Base-by-base conservation (phyloP, 2,113 vertebrate species). In the Neolamprologus fasciatus region DNA sequence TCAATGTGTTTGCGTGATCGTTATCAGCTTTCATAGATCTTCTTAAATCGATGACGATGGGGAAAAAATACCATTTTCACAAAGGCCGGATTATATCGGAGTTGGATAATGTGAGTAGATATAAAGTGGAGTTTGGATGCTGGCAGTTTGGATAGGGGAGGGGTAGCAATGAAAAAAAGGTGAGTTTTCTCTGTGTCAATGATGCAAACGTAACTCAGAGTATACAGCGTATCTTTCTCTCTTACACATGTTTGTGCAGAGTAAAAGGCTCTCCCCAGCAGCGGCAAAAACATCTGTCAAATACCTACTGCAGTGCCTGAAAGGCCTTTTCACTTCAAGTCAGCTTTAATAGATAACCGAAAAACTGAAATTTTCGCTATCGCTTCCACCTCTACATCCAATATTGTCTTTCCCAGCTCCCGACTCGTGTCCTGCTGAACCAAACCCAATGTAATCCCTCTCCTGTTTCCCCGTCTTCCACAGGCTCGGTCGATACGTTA, bases 401-500 rank as follows among this genome's bases (percentile, higher is more conserved):
- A 88, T 89, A 76, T 87, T 88, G 87, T 83, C 80, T 89, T 79
- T 53, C 8, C 26, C 58, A 37, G 79, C 28, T 89, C 85, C 83
- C 21, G 28, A 87, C 86, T 85, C 84, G 47, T 88, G 88, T 87
- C 92, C 87, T 51, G 68, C 80, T 53, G 63, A 92, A 90, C 82
- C 90, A 89, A 91, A 91, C 78, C 90, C 84, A 87, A 81, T 85
- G 93, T 50, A 91, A 93, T 90, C 91, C 93, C 87, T 82, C 93
- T 88, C 82, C 87, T 79, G 81, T 89, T 89, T 91, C 93, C 57
- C 83, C 19, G 88, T 93, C 89, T 91, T 90, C 68, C 87, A 33
- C 55, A 71, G 90, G 90, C 87, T 91, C 47, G 90, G 94, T 95
- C 92, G 80, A 94, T 95, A 95, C 50, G 82, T 87, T 92, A 87